Conservation (phyloP, 2,797 vertebrate species). For the Ptychadena robeensis region DNA sequence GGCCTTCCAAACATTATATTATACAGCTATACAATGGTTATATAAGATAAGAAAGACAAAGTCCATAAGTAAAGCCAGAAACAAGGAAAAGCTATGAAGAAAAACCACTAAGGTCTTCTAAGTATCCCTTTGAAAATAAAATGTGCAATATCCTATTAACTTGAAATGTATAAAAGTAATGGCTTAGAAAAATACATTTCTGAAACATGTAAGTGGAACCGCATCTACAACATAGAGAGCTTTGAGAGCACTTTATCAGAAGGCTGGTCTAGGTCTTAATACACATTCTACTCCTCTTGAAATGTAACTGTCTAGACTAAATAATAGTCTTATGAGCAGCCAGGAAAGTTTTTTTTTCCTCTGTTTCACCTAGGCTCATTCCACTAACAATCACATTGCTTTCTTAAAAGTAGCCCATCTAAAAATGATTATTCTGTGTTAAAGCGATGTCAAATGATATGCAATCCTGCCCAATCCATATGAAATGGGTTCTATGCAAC, state of each 20-base stretch:
- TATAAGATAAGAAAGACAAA: neutral
- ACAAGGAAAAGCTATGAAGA: neutral
- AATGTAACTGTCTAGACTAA: slow-evolving; percentile 32
- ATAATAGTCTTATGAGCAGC: slow-evolving; percentile 25
- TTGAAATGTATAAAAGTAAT: slow-evolving; percentile 26
- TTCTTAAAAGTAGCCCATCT: slow-evolving; percentile 37
- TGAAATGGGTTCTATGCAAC: neutral
- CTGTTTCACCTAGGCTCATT: slow-evolving; percentile 15
- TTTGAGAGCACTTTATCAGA: slow-evolving; percentile 30
- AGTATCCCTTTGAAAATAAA: slow-evolving; percentile 30
- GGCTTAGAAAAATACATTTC: slow-evolving; percentile 38
- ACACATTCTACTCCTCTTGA: slow-evolving; percentile 41
- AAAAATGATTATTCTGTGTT: slow-evolving; percentile 15
- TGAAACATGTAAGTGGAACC: slow-evolving; percentile 29
- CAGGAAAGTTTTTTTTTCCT: slow-evolving; percentile 34
- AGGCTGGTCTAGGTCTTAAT: slow-evolving; percentile 41
- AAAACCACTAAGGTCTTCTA: neutral
- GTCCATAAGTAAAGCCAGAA: neutral
- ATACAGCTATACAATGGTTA: neutral
- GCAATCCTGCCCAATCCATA: slow-evolving; percentile 3
- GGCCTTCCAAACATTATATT: neutral
- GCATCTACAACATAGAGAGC: slow-evolving; percentile 25
- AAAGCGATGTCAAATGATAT: slow-evolving; percentile 17
- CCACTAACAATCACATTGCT: slow-evolving; percentile 34
- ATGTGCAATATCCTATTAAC: slow-evolving; percentile 38